phyloP scores from a whole-genome alignment of 2,113 vertebrate genomes.

The Rattus rattus region DNA sequence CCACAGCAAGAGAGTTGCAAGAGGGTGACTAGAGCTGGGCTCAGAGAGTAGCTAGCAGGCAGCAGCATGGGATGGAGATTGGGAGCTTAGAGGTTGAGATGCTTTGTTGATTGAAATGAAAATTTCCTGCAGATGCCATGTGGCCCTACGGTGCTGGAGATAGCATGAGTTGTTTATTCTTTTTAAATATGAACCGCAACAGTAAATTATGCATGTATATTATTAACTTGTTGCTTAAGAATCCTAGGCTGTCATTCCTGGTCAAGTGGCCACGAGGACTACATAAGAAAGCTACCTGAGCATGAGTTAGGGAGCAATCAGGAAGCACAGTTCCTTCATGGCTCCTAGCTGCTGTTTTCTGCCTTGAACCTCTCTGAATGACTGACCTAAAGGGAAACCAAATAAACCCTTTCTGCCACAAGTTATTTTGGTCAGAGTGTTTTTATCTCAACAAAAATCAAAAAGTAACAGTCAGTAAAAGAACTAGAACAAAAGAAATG shows the following conservation, averaged over 20 bases:
- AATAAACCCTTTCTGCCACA: background rate
- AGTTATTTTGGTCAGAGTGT: background rate
- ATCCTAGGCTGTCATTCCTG: constrained; percentile 1
- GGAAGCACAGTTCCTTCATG: background rate
- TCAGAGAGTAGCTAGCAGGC: too few relatives aligned
- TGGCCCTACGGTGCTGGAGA: too few relatives aligned
- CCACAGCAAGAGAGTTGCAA: too few relatives aligned
- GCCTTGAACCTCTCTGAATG: background rate
- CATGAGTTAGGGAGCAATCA: background rate
- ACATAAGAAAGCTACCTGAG: background rate
- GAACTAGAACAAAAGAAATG: background rate
- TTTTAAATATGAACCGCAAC: too few relatives aligned
- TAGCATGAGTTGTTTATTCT: too few relatives aligned
- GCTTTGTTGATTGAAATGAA: too few relatives aligned
- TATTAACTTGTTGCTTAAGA: constrained; percentile 38
- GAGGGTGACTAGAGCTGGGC: too few relatives aligned
- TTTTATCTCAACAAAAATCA: background rate
- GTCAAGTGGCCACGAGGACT: background rate
- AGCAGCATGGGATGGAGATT: too few relatives aligned
- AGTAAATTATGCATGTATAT: background rate
- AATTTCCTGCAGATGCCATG: too few relatives aligned
- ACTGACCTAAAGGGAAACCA: background rate
- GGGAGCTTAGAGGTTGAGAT: too few relatives aligned
- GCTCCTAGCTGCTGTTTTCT: background rate
- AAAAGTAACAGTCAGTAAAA: background rate